Evolutionary conservation across 2,888 invertebrate species (phyloP).

Genomic region (Tetragonisca angustula): DNA sequence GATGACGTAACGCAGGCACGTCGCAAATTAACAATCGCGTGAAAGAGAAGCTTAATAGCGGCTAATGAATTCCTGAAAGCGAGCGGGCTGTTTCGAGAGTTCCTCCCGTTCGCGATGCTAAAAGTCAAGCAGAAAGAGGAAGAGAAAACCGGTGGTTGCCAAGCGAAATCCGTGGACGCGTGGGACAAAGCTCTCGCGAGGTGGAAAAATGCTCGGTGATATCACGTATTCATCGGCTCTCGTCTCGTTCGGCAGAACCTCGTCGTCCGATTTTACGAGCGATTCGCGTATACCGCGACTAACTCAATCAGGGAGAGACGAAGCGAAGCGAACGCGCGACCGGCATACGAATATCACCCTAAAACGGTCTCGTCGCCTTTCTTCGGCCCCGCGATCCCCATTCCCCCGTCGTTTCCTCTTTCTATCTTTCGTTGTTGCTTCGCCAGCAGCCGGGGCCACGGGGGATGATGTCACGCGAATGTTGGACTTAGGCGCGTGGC

Average conservation of each 20-base stretch:
- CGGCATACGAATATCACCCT: slow-evolving; percentile 61
- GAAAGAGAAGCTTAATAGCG: slow-evolving; percentile 42
- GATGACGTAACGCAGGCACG: slow-evolving; percentile 14
- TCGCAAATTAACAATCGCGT: slow-evolving; percentile 42
- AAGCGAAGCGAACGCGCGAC: slow-evolving; percentile 51
- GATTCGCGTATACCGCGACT: slow-evolving; percentile 64
- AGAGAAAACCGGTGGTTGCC: slow-evolving; percentile 10
- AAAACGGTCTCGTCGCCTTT: slow-evolving; percentile 37
- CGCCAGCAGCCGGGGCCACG: background rate
- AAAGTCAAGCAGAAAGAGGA: background rate
- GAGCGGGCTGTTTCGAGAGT: slow-evolving; percentile 17
- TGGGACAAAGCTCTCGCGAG: slow-evolving; percentile 5
- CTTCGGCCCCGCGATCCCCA: slow-evolving; percentile 12
- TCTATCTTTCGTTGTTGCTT: background rate
- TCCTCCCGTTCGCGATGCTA: background rate
- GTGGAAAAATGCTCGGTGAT: slow-evolving; percentile 38
- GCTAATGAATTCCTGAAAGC: slow-evolving; percentile 46
- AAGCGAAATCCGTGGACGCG: slow-evolving; percentile 19
- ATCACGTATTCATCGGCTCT: slow-evolving; percentile 69
- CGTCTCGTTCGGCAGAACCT: slow-evolving; percentile 41
- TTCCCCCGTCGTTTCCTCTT: background rate
- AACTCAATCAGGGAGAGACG: slow-evolving; percentile 67
- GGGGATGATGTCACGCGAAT: background rate
- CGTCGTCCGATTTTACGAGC: slow-evolving; percentile 66
- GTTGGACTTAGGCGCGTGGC: no score